Conservation (phyloP, 2,113 vertebrate species). For the Microtus pennsylvanicus region DNA sequence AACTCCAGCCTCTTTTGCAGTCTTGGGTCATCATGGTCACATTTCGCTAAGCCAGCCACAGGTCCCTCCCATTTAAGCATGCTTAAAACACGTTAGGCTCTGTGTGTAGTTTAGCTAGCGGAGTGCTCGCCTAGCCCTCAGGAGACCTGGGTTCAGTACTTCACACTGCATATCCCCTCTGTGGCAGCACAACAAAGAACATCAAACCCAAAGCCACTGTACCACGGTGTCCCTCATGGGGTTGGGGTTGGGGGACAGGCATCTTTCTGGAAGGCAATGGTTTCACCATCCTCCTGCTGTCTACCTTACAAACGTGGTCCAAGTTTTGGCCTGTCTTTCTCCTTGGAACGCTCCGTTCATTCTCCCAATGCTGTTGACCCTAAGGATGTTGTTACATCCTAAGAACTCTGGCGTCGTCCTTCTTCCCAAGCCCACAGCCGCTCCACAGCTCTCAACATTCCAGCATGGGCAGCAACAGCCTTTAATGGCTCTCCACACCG, state of each 20-base stretch:
- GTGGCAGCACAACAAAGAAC: not conserved
- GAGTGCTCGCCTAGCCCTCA: not conserved
- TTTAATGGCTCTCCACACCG: not conserved
- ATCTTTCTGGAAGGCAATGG: not conserved
- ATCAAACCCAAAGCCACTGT: not conserved
- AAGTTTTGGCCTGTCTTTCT: not conserved
- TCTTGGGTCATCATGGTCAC: not conserved
- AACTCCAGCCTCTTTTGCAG: not conserved
- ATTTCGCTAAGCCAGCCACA: too few species aligned
- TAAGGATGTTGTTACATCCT: too few species aligned
- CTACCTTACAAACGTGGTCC: not conserved
- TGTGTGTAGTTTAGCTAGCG: not conserved
- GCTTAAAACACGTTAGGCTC: not conserved
- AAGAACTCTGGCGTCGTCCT: not conserved
- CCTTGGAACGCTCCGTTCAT: not conserved
- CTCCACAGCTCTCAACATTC: accelerated
- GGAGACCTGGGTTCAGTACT: not conserved
- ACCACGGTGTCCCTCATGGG: not conserved
- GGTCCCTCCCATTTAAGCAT: too few species aligned
- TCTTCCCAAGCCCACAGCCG: not conserved
- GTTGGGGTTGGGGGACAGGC: not conserved
- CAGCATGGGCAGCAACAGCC: not conserved
- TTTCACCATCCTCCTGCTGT: not conserved
- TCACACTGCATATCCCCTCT: not conserved
- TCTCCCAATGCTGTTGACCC: not conserved